A percentile compares a stretch with the other conserved stretches of the same genome.
These are phyloP conservation scores for Hafferia zeledoni DNA, from an alignment of 2,797 vertebrate genomes.

Conservation along the genomic window DNA sequence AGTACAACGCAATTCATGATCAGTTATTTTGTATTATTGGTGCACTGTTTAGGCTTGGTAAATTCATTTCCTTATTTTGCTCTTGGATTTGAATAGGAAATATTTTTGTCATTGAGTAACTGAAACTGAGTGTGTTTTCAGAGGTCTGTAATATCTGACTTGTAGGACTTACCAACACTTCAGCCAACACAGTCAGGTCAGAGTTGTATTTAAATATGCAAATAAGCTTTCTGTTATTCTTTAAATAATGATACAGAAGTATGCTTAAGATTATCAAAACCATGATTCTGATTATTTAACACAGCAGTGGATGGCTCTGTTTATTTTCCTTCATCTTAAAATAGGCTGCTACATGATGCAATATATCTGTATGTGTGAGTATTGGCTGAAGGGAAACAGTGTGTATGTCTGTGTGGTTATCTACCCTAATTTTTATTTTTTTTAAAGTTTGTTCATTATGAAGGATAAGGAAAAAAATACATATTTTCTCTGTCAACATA, in stretches of 20 bases:
- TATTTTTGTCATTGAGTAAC: background rate
- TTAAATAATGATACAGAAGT: background rate
- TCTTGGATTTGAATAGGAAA: background rate
- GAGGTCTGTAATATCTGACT: background rate
- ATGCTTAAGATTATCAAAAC: background rate
- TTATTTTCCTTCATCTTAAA: background rate
- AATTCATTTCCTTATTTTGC: background rate
- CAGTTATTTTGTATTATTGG: background rate
- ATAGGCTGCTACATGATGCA: background rate
- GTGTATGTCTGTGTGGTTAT: background rate
- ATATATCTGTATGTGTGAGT: accelerated
- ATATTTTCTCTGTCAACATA: background rate
- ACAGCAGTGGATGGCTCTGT: background rate
- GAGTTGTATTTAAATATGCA: background rate
- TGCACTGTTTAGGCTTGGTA: background rate
- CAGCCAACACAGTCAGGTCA: background rate
- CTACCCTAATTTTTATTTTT: background rate
- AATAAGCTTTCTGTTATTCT: background rate
- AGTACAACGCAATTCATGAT: background rate
- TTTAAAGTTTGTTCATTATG: background rate
- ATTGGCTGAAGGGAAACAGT: background rate
- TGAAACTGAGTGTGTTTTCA: background rate
- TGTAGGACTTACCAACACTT: background rate
- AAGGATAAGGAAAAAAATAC: background rate
- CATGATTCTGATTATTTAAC: background rate